A percentile compares a stretch with the other conserved stretches of the same genome.
phyloP scores from a whole-genome alignment of 2,797 vertebrate species.

The Zalophus californianus region DNA sequence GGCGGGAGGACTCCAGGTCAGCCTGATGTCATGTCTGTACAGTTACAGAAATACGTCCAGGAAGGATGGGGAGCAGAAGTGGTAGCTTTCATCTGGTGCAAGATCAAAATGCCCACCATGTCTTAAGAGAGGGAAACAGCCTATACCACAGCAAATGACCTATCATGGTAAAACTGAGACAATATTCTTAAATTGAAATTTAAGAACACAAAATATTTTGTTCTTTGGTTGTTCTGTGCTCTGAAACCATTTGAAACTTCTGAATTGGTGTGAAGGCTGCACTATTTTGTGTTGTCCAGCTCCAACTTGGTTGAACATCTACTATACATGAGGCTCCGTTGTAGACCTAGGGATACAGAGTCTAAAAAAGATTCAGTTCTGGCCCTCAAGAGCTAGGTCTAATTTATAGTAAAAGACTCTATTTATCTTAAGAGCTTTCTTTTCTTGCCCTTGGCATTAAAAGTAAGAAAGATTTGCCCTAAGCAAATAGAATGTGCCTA shows the following conservation, averaged over 20 bases:
- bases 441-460: constrained; percentile 45
- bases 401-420: background rate
- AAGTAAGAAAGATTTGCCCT: constrained; percentile 71
- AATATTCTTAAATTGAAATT: constrained; percentile 64
- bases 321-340: background rate
- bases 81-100: constrained; percentile 57
- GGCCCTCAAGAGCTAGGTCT: background rate
- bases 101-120: constrained; percentile 40
- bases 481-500: constrained; percentile 68
- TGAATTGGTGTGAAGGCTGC: constrained; percentile 21
- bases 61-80: background rate
- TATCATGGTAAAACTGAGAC: constrained; percentile 76
- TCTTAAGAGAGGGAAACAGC: constrained; percentile 72
- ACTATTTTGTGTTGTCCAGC: background rate
- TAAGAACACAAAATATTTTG: constrained; percentile 65
- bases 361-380: constrained; percentile 67
- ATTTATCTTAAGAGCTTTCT: constrained; percentile 47
- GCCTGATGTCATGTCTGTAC: background rate
- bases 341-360: background rate
- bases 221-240: constrained; percentile 75
- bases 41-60: background rate
- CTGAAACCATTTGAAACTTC: constrained; percentile 75
- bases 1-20: background rate
- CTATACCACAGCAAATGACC: constrained; percentile 73
- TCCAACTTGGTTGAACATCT: fast-evolving